Percentiles rank a stretch among this genome's conserved stretches.
Conservation (phyloP, 1,140 invertebrate genomes). For the Rhyacophila brunnea region DNA sequence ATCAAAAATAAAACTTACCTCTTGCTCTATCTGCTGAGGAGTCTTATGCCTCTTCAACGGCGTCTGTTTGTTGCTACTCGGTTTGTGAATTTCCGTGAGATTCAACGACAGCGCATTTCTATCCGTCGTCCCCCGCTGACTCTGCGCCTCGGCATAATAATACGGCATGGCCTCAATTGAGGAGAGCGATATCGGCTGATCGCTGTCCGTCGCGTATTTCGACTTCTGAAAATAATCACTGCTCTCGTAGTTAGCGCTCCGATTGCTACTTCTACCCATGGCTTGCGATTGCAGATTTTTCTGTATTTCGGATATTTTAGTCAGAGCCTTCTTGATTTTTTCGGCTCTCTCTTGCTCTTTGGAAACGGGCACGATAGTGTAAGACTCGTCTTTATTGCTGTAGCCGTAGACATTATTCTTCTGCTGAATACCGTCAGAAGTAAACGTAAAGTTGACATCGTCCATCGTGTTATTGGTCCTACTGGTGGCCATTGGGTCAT, state of each 20-base stretch:
- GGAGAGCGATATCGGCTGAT: constrained; percentile 26
- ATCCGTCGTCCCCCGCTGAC: constrained; percentile 12
- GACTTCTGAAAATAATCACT: constrained; percentile 1
- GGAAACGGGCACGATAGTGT: not conserved
- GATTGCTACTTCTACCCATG: constrained; percentile 1
- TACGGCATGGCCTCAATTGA: constrained; percentile 20
- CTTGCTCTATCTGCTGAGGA: constrained; percentile 15
- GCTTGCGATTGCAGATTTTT: constrained; percentile 30
- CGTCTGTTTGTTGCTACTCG: constrained; percentile 2
- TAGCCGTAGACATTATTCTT: constrained; percentile 10
- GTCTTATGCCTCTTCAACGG: constrained; percentile 7
- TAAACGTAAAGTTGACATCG: constrained; percentile 50
- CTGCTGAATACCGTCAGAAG: constrained; percentile 39
- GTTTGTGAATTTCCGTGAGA: constrained; percentile 29
- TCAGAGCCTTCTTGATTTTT: constrained; percentile 28
- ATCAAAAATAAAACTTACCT: constrained; percentile 12
- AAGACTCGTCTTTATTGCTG: constrained; percentile 6
- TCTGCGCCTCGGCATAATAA: constrained; percentile 5
- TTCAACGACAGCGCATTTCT: constrained; percentile 30
- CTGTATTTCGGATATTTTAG: constrained; percentile 31
- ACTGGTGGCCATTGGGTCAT: constrained; percentile 42
- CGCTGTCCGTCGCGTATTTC: not conserved
- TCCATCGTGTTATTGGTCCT: constrained; percentile 53
- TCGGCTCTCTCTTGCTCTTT: constrained; percentile 20
- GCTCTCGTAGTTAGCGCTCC: not conserved